Percentiles rank a stretch among this genome's conserved stretches.
Evolutionary conservation across 1,140 invertebrate genomes (phyloP).

Genomic region (Armadillidium nasatum): DNA sequence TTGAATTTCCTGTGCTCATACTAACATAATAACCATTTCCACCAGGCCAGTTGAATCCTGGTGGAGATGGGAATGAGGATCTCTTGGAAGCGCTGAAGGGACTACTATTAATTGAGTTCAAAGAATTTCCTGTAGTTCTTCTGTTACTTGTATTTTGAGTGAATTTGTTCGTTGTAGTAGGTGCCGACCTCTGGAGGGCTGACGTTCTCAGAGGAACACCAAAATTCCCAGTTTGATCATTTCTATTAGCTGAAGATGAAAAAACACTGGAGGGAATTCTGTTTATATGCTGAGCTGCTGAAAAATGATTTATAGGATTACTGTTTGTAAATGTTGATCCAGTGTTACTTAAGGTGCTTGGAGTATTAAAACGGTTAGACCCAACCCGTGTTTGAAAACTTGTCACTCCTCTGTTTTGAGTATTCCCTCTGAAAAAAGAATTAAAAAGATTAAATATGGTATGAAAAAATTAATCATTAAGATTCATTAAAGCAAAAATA

Average conservation of each 20-base stretch:
- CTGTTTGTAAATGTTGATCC: neutral
- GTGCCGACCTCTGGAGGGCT: neutral
- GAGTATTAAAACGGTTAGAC: neutral
- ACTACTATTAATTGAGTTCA: slow-evolving; percentile 14
- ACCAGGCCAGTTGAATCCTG: slow-evolving; percentile 28
- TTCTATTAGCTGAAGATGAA: too few relatives aligned
- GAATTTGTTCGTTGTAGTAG: slow-evolving; percentile 13
- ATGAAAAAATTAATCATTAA: too few relatives aligned
- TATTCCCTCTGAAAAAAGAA: neutral
- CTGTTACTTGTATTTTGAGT: slow-evolving; percentile 14
- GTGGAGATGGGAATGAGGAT: slow-evolving; percentile 7
- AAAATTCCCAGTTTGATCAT: too few relatives aligned
- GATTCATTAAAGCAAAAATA: too few relatives aligned
- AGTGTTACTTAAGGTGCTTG: neutral
- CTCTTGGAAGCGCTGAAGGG: slow-evolving; percentile 4
- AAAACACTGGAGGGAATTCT: too few relatives aligned
- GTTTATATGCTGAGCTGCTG: neutral
- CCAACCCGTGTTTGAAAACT: neutral
- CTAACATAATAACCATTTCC: slow-evolving; percentile 28
- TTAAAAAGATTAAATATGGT: neutral
- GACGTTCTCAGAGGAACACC: slow-evolving; percentile 11
- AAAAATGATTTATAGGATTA: neutral
- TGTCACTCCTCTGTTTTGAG: neutral
- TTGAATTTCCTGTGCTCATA: slow-evolving; percentile 32
- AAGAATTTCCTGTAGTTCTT: neutral